phyloP scores from a whole-genome alignment of 1,140 invertebrate genomes.

The Portunus trituberculatus region DNA sequence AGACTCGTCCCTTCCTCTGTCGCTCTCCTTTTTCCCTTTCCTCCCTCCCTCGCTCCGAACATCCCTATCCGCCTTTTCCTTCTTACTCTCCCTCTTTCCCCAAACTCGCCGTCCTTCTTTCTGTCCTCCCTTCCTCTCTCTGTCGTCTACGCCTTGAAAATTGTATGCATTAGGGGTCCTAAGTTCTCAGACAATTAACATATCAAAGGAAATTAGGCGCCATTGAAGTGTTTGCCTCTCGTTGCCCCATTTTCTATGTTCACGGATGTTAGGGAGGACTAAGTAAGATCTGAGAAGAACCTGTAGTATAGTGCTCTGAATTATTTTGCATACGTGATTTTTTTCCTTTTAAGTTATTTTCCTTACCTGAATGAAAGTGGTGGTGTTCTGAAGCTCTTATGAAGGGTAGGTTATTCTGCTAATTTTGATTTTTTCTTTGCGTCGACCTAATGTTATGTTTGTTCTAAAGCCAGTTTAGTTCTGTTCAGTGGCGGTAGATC shows the following conservation, averaged over 20 bases:
- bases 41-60: not conserved
- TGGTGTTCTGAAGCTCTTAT: too few species aligned
- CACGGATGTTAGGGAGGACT: not conserved
- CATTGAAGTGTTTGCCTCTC: not conserved
- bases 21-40: not conserved
- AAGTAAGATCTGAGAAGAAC: not conserved
- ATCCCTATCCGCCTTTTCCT: not conserved
- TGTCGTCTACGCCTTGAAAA: not conserved
- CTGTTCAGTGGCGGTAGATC: too few species aligned
- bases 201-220: constrained; percentile 13
- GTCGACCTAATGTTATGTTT: too few species aligned
- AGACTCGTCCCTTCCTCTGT: not conserved
- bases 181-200: constrained; percentile 13
- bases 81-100: not conserved
- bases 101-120: not conserved
- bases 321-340: not conserved
- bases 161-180: constrained; percentile 1
- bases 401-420: too few species aligned
- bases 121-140: too few species aligned
- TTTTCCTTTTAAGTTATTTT: too few species aligned
- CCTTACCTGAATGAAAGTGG: too few species aligned
- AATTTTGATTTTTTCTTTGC: too few species aligned
- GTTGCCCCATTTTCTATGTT: constrained; percentile 9
- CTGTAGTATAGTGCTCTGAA: not conserved
- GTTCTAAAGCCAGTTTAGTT: too few species aligned